Evolutionary conservation across 2,888 invertebrate species (phyloP).

Genomic region (Aphodius granarius): DNA sequence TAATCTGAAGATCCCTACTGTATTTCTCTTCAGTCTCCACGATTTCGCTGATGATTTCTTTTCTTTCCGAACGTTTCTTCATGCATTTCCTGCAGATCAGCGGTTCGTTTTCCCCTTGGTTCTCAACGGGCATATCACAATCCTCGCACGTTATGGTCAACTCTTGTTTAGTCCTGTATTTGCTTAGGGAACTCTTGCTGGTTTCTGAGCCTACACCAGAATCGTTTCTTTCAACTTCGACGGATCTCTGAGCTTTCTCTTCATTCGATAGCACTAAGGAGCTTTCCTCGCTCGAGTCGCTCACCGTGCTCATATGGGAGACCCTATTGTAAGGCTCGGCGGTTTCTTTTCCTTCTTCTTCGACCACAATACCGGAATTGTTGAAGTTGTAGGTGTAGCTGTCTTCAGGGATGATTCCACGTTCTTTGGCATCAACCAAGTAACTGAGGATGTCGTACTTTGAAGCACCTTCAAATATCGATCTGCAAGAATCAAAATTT

Average conservation of each 20-base stretch:
- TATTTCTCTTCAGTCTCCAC: constrained; percentile 96
- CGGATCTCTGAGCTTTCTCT: constrained; percentile 62
- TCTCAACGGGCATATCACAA: constrained; percentile 80
- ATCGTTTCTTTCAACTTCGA: constrained; percentile 88
- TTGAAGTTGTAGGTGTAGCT: constrained; percentile 67
- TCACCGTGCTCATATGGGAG: constrained; percentile 78
- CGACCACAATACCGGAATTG: constrained; percentile 54
- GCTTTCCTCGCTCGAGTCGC: constrained; percentile 84
- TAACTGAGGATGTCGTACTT: constrained; percentile 90
- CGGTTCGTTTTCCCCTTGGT: constrained; percentile 75
- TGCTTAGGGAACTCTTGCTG: constrained; percentile 80
- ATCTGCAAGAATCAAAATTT: constrained; percentile 44
- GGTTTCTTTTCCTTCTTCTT: constrained; percentile 61
- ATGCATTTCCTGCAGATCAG: constrained; percentile 86
- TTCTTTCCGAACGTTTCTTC: constrained; percentile 85
- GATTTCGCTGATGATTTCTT: constrained; percentile 93
- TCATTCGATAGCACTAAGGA: constrained; percentile 68
- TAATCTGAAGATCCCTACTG: constrained; percentile 88
- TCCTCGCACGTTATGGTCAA: constrained; percentile 69
- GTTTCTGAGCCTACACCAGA: constrained; percentile 93
- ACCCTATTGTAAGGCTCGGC: constrained; percentile 68
- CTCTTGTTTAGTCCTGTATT: constrained; percentile 67
- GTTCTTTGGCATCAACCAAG: constrained; percentile 82
- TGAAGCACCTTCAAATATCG: constrained; percentile 79
- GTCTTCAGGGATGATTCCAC: constrained; percentile 71